phyloP scores from a whole-genome alignment of 1,140 invertebrate genomes.

The Samia ricini region DNA sequence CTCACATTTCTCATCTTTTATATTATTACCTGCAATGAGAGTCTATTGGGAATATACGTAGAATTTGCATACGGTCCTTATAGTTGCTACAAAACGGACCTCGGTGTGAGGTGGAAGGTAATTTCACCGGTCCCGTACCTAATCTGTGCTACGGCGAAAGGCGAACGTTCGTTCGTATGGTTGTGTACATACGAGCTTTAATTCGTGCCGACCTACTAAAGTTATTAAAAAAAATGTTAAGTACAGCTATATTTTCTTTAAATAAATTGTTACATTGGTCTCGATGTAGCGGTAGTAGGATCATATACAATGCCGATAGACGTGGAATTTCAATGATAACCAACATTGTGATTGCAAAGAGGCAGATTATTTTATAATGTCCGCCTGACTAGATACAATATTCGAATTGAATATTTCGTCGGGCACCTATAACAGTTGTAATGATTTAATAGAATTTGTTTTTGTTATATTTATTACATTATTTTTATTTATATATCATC shows the following conservation, averaged over 20 bases:
- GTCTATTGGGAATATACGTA: background rate
- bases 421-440: no score
- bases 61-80: background rate
- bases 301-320: no score
- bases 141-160: constrained; percentile 40
- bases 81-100: background rate
- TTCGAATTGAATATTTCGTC: no score
- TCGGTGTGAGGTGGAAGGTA: constrained; percentile 28
- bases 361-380: no score
- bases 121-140: constrained; percentile 46
- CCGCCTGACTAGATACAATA: no score
- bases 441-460: no score
- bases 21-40: background rate
- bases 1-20: no score
- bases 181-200: constrained; percentile 25
- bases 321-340: no score
- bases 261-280: background rate
- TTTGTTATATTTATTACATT: no score
- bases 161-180: constrained; percentile 34
- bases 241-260: background rate
- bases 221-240: background rate
- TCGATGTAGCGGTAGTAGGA: no score
- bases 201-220: background rate
- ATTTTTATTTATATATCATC: no score
- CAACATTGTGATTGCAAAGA: no score